phyloP scores from a whole-genome alignment of 2,113 vertebrate genomes.

The Anseranas semipalmata region DNA sequence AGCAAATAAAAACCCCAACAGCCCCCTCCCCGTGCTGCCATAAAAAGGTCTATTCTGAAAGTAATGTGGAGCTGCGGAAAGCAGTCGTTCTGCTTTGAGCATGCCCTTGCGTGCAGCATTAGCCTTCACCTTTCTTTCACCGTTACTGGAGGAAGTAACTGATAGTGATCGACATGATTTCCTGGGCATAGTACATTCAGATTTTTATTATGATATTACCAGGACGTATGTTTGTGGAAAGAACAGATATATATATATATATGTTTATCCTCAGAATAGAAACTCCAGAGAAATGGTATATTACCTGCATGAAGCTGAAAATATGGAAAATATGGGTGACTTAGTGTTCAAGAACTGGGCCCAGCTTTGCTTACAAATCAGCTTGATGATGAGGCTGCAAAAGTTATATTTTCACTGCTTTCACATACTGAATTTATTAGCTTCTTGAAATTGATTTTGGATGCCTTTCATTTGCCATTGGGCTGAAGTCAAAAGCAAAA shows the following conservation, averaged over 20 bases:
- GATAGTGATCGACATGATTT: slow-evolving; percentile 44
- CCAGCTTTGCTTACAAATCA: slow-evolving; percentile 73
- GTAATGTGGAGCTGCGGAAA: neutral
- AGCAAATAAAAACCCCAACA: neutral
- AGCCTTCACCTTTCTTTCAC: slow-evolving; percentile 17
- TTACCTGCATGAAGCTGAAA: slow-evolving; percentile 64
- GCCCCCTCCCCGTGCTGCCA: neutral
- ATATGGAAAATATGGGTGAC: slow-evolving; percentile 57
- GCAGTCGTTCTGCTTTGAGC: neutral
- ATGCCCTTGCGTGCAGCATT: slow-evolving; percentile 16
- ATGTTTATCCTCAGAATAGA: slow-evolving; percentile 46
- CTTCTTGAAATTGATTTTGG: slow-evolving; percentile 75
- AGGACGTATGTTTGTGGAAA: slow-evolving; percentile 55
- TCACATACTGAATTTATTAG: slow-evolving; percentile 69
- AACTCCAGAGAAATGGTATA: slow-evolving; percentile 47
- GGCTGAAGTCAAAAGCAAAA: slow-evolving; percentile 67
- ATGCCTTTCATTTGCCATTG: slow-evolving; percentile 77
- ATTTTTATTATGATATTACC: slow-evolving; percentile 66
- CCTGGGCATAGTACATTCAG: slow-evolving; percentile 32
- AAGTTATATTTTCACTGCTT: slow-evolving; percentile 69
- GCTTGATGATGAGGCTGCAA: slow-evolving; percentile 62
- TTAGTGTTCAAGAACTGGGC: slow-evolving; percentile 29
- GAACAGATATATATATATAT: slow-evolving; percentile 39
- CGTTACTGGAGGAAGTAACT: neutral
- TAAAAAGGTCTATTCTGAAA: neutral